Conservation (phyloP, 2,888 invertebrate genomes). For the Gibbula magus region DNA sequence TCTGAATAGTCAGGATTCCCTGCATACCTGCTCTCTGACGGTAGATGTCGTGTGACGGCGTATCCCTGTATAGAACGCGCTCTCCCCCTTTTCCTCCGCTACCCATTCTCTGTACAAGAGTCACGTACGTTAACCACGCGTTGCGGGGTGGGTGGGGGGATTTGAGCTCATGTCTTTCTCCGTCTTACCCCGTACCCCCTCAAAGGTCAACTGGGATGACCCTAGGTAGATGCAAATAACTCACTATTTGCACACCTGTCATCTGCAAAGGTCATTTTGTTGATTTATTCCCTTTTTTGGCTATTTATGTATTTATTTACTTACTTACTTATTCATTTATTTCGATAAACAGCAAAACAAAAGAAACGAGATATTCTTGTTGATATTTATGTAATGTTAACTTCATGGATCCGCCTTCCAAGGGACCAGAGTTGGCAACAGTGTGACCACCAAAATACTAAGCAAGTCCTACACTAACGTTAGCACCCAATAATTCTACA, state of each 20-base stretch:
- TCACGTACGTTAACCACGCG: neutral
- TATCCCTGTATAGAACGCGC: neutral
- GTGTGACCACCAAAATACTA: no score
- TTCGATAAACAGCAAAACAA: no score
- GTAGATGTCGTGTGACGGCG: neutral
- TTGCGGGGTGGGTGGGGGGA: neutral
- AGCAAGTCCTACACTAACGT: no score
- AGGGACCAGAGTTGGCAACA: no score
- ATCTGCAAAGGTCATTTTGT: neutral
- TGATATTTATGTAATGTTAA: no score
- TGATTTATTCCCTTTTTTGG: neutral
- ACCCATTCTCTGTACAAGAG: neutral
- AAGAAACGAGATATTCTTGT: no score
- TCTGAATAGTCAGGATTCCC: slow-evolving; percentile 4
- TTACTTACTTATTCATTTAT: no score
- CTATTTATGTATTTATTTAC: no score
- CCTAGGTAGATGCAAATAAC: neutral
- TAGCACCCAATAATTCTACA: no score
- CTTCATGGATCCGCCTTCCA: no score
- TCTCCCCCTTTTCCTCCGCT: neutral
- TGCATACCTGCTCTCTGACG: neutral
- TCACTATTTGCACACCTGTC: neutral
- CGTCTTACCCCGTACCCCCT: neutral
- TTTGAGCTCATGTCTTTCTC: neutral
- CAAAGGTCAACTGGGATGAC: slow-evolving; percentile 1